Base-by-base conservation (phyloP, 2,113 vertebrate species). In the Larimichthys polyactis region DNA sequence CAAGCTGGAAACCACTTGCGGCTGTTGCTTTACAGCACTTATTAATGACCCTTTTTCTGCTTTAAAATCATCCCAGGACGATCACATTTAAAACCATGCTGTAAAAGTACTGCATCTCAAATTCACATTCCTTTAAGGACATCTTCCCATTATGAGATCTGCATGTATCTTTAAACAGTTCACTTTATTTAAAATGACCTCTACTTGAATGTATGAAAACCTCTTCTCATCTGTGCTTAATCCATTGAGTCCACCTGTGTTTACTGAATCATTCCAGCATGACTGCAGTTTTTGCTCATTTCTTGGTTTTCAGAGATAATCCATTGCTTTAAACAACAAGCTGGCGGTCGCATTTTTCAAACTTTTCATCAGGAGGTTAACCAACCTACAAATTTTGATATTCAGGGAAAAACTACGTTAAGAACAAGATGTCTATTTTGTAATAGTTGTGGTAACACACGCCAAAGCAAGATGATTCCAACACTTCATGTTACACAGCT, bases 151-250 rank as follows among this genome's bases (percentile, higher is more conserved):
- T 43, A 68, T 11, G 48, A 40, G 40, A 40, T 7, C 27, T 46
- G 11, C 14, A 15, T 66, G 66, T 48, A 12, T 62, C 67, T 62
- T 36, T 60, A 9, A 59, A 66, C 0, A 19, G 8, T 73, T 40
- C 4, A 22, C 32, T 15, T 16, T 67, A 14, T 65, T 78, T 51
- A 2, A 54, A 14, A 12, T 14, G 11, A 62, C 40, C 24, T 58
- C 66, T 32, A 52, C 59, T 14, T 78, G 69, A 88, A 78, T 75
- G 65, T 75, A 65, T 43, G 51, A 63, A 29, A 48, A 46, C 3
- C 12, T 51, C 14, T 14, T 54, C 24, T 48, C 20, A 17, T 51
- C 63, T 63, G 40, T 36, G 11, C 20, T 36, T 15, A 54, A 58
- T 49, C 14, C 27, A 22, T 7, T 12, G 9, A 40, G 4, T 55